Base-by-base conservation (phyloP, 1,140 invertebrate species). In the Drosophila nigrodunni region DNA sequence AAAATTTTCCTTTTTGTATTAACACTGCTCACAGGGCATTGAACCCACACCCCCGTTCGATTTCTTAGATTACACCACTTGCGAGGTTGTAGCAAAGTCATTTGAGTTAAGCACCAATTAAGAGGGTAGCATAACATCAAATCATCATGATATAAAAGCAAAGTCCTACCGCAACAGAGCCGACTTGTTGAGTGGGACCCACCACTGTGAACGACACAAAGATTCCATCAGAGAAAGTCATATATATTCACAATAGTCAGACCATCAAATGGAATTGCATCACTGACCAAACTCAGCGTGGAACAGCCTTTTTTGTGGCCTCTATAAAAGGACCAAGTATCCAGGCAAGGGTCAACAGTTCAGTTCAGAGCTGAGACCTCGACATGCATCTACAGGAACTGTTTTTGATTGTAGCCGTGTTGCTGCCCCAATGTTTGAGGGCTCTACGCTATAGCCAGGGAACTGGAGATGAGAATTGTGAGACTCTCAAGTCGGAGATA, bases 401-500 rank as follows among this genome's bases (percentile, higher is more conserved):
- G 25, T 54, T 81, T 7, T 65, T 90, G 39, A 43, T 85, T 3
- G 72, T 70, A n/a, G 81, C 81, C 7, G 71, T 90, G 3, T 50
- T 89, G 3, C 35, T 90, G 81, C 85, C 85, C 13, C 86, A 85
- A 13, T 58, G 78, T 21, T 66, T 81, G 35, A 44, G 72, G 9
- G 90, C 91, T 0, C n/a, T 92, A 15, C 90, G 88, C 43, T 92
- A 92, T 10, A 90, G 80, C 30, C 90, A 92, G 49, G 91, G 90
- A 9, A 87, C 79, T 7, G 92, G 92, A 1, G 94, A 94, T 66
- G 94, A 95, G 90, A 95, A 94, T 67, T 97, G 96, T 91, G 96
- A 97, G 92, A 97, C 96, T 7, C 92, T 97, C 7, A 95, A 96
- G 41, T 96, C 96, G 2, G 95, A 96, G 82, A 94, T 97, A 67